Percentiles rank a stretch among this genome's conserved stretches.
These are phyloP conservation scores for Sternarchorhynchus goeldii DNA, from an alignment of 2,797 vertebrate genomes.

Conservation along the genomic window DNA sequence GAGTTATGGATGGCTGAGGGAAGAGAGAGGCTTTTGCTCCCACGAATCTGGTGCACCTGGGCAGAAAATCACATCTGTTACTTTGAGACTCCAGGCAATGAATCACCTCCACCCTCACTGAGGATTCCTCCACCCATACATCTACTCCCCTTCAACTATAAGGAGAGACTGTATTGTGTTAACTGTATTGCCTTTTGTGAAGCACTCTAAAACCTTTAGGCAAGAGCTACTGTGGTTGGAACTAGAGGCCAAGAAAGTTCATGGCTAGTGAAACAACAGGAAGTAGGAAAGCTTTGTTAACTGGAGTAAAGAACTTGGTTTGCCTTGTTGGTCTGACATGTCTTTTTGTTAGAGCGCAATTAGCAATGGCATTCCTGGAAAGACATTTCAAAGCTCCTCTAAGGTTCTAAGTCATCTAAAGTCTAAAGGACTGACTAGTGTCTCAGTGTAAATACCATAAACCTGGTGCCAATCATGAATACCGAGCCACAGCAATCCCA, in stretches of 20 bases:
- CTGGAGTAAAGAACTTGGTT: no score
- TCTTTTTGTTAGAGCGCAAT: no score
- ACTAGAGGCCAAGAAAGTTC: no score
- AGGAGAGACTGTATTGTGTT: conserved; percentile 19
- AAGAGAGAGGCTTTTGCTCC: conserved; percentile 46
- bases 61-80: conserved; percentile 61
- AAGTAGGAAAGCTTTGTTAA: no score
- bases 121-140: conserved; percentile 46
- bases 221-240: no score
- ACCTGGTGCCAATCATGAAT: not conserved
- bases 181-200: no score
- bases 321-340: no score
- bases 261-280: no score
- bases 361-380: no score
- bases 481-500: not conserved
- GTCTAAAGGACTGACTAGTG: not conserved
- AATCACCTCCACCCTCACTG: conserved; percentile 57
- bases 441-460: not conserved
- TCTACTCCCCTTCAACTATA: conserved; percentile 50
- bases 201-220: no score
- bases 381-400: no score
- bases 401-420: not conserved
- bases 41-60: conserved; percentile 59
- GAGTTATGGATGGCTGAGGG: conserved; percentile 52
- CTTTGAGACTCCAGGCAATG: conserved; percentile 51